Percentiles rank a stretch among this genome's conserved stretches.
phyloP scores from a whole-genome alignment of 2,888 invertebrate species.

The Trachelus iudaicus region DNA sequence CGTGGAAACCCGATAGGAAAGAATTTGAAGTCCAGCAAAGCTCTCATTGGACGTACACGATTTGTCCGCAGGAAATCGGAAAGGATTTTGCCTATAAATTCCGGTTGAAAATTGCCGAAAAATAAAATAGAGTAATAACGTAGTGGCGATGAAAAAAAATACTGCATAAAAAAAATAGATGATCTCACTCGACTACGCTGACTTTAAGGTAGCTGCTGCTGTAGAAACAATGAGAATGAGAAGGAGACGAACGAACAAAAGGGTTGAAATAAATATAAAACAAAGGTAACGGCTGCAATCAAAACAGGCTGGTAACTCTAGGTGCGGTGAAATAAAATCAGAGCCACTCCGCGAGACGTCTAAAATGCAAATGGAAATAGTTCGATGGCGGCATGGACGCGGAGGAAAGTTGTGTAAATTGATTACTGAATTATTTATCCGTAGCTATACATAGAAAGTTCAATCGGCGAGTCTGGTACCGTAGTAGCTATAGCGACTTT shows the following conservation, averaged over 20 bases:
- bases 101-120: not conserved
- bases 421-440: conserved; percentile 58
- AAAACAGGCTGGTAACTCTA: conserved; percentile 6
- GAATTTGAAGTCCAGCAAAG: not conserved
- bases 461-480: not conserved
- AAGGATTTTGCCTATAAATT: not conserved
- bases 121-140: not conserved
- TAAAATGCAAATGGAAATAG: conserved; percentile 48
- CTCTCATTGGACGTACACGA: not conserved
- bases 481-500: not conserved
- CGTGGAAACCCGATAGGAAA: not conserved
- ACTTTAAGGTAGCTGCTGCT: conserved; percentile 22
- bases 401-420: conserved; percentile 49
- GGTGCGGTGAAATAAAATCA: conserved; percentile 46
- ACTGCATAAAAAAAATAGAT: conserved; percentile 9
- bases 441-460: not conserved
- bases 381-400: conserved; percentile 23
- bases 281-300: not conserved
- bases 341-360: conserved; percentile 34
- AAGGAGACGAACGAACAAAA: conserved; percentile 4
- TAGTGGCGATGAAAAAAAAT: conserved; percentile 5
- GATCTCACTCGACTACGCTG: conserved; percentile 7
- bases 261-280: conserved; percentile 4
- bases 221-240: conserved; percentile 18
- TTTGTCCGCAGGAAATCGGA: not conserved